Evolutionary conservation across 2,113 vertebrate species (phyloP).

Genomic region (Proteles cristata): DNA sequence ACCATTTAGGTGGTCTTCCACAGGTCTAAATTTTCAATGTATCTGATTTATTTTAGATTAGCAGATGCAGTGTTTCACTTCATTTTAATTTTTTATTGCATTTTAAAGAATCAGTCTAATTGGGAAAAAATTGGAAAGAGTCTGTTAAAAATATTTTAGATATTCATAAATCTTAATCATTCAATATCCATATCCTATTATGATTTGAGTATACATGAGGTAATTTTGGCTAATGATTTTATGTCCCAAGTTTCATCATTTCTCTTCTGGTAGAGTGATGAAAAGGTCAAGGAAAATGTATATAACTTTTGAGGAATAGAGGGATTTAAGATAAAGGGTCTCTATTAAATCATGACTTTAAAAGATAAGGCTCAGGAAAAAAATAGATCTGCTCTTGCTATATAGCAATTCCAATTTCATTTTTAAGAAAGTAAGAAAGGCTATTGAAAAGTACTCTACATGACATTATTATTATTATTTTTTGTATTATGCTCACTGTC

Average conservation of each 20-base stretch:
- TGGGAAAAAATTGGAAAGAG: neutral
- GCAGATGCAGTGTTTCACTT: neutral
- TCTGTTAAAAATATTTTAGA: conserved; percentile 30
- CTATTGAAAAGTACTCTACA: neutral
- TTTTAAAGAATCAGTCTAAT: neutral
- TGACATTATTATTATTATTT: neutral
- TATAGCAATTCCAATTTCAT: conserved; percentile 1
- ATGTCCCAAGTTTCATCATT: conserved; percentile 38
- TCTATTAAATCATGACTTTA: conserved; percentile 13
- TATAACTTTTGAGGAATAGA: conserved; percentile 31
- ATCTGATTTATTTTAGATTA: conserved; percentile 13
- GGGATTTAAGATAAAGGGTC: neutral
- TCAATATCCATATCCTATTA: conserved; percentile 6
- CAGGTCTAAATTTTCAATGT: neutral
- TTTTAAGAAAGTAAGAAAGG: conserved; percentile 53
- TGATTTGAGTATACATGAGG: neutral
- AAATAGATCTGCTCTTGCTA: conserved; percentile 18
- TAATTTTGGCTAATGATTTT: conserved; percentile 62
- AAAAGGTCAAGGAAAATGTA: conserved; percentile 3
- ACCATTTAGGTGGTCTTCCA: neutral
- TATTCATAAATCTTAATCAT: conserved; percentile 8
- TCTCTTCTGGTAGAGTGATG: neutral
- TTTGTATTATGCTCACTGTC: neutral
- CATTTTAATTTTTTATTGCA: neutral
- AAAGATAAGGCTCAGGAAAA: conserved; percentile 17